Percentiles rank a stretch among this genome's conserved stretches.
Conservation (phyloP, 1,140 invertebrate species). For the Galendromus occidentalis region DNA sequence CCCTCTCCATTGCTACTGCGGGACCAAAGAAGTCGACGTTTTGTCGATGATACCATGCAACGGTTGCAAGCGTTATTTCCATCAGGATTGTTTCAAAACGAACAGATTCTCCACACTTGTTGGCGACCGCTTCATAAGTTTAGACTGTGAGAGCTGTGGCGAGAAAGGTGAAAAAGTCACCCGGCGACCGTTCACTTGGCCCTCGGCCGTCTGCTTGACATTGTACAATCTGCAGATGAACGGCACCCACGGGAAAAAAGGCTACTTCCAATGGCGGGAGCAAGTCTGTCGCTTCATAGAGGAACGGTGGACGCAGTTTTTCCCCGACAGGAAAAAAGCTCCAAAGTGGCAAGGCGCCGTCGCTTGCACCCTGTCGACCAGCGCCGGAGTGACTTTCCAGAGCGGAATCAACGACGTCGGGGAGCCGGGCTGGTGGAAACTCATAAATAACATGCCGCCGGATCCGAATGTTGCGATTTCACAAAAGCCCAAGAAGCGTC, state of each 20-base stretch:
- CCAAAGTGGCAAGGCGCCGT: conserved; percentile 4
- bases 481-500: background rate
- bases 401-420: background rate
- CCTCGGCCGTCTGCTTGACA: background rate
- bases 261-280: conserved; percentile 8
- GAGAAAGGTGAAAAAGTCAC: background rate
- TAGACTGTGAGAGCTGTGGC: background rate
- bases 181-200: background rate
- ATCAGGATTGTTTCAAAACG: conserved; percentile 7
- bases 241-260: background rate
- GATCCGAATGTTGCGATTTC: background rate
- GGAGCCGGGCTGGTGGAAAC: conserved; percentile 2
- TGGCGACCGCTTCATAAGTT: background rate
- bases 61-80: background rate
- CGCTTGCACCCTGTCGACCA: background rate
- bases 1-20: background rate
- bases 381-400: background rate
- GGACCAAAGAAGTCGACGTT: background rate
- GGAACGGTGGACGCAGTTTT: background rate
- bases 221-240: background rate
- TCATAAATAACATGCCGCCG: background rate
- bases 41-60: background rate
- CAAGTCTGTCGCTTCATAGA: background rate
- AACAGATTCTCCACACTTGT: background rate
- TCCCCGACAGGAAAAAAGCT: background rate